phyloP scores from a whole-genome alignment of 2,113 vertebrate species.

The Cyanoramphus novaezelandiae region DNA sequence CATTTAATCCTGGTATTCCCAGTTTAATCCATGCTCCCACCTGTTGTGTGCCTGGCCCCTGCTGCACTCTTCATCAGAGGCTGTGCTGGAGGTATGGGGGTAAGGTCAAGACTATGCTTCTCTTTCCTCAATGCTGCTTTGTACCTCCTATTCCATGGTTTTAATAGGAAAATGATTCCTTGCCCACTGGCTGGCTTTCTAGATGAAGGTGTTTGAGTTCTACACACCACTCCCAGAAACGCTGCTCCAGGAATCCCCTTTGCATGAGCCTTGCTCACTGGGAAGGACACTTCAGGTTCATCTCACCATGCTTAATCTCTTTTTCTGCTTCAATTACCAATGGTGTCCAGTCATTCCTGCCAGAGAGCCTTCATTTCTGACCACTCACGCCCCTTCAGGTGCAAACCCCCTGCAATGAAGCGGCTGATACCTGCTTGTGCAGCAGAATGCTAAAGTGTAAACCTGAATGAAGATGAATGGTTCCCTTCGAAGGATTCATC shows the following conservation, averaged over 20 bases:
- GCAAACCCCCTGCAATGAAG: not conserved
- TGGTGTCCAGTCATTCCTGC: not conserved
- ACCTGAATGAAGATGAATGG: not conserved
- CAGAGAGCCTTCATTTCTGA: not conserved
- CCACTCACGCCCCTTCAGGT: not conserved
- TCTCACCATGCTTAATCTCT: not conserved
- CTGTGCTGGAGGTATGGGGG: rapidly evolving
- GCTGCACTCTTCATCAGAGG: not conserved
- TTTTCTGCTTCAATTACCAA: not conserved
- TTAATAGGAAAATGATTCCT: not conserved
- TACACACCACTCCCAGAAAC: not conserved
- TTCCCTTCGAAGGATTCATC: not conserved
- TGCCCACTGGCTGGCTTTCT: not conserved
- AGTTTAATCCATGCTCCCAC: not conserved
- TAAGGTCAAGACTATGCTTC: not conserved
- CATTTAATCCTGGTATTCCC: not conserved
- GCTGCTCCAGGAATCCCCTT: not conserved
- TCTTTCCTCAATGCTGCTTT: not conserved
- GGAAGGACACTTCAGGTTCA: not conserved
- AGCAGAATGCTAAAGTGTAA: not conserved
- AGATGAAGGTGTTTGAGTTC: not conserved
- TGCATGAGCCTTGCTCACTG: not conserved
- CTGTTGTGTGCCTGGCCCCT: rapidly evolving
- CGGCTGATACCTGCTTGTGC: not conserved
- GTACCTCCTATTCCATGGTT: not conserved